Evolutionary conservation across 2,888 invertebrate genomes (phyloP).

Genomic region (Eumerus sabulonum): DNA sequence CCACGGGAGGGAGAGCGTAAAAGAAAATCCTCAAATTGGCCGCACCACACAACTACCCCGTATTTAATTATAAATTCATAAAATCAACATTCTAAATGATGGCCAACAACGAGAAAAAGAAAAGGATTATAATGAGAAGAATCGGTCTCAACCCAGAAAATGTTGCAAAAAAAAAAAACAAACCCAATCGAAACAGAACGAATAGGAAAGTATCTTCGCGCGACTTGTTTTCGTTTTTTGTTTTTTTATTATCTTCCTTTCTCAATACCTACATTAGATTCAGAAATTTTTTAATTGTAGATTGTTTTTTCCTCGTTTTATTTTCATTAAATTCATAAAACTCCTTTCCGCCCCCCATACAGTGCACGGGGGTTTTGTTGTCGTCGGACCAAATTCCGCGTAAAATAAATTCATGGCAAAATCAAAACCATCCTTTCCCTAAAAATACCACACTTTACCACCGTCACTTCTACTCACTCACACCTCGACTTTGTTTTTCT

Average conservation of each 20-base stretch:
- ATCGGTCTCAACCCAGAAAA: background rate
- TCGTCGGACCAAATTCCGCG: conserved; percentile 56
- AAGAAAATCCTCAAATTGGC: conserved; percentile 17
- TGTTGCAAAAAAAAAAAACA: too few species aligned
- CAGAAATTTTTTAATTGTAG: conserved; percentile 21
- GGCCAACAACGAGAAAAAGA: background rate
- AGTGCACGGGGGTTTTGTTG: conserved; percentile 21
- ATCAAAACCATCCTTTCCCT: conserved; percentile 67
- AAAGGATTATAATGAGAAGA: too few species aligned
- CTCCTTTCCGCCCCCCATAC: background rate
- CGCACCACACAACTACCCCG: conserved; percentile 12
- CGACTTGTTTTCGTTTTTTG: too few species aligned
- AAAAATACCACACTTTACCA: conserved; percentile 60
- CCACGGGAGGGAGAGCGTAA: background rate
- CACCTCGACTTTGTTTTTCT: background rate
- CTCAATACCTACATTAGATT: conserved; percentile 45
- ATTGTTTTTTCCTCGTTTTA: conserved; percentile 38
- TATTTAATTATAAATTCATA: conserved; percentile 59
- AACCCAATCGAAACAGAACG: conserved; percentile 9
- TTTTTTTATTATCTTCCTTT: conserved; percentile 25
- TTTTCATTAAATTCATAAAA: conserved; percentile 20
- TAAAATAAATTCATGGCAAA: conserved; percentile 67
- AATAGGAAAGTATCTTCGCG: conserved; percentile 23
- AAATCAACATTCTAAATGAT: conserved; percentile 51
- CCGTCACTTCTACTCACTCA: conserved; percentile 10